Conservation (phyloP, 1,140 invertebrate species). For the Camponotus pennsylvanicus region DNA sequence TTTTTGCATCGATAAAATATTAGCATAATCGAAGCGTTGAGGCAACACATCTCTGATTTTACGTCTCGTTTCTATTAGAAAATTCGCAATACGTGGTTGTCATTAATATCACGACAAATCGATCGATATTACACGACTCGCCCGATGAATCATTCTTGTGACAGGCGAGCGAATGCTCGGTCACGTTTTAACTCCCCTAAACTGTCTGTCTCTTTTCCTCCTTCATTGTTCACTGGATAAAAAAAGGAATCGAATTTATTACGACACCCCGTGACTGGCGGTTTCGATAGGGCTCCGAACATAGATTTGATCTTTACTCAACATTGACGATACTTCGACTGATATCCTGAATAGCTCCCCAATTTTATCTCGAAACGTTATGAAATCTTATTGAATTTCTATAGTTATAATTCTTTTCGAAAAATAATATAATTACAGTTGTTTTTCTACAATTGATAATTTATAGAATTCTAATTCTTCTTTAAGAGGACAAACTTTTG, state of each 20-base stretch:
- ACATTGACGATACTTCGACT: conserved; percentile 1
- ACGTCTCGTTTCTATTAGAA: background rate
- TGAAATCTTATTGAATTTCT: background rate
- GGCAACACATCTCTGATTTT: conserved; percentile 6
- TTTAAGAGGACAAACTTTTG: background rate
- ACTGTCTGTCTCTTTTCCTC: background rate
- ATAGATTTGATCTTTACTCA: conserved; percentile 41
- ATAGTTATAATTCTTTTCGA: background rate
- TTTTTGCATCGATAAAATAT: background rate
- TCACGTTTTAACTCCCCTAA: conserved; percentile 74
- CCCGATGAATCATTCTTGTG: conserved; percentile 77
- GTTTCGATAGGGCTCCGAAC: conserved; percentile 42
- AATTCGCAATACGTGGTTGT: conserved; percentile 60
- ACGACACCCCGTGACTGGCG: conserved; percentile 63
- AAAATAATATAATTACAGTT: background rate
- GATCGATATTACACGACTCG: conserved; percentile 70
- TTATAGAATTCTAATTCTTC: background rate
- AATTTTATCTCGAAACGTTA: background rate
- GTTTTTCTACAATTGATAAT: background rate
- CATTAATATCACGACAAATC: conserved; percentile 76
- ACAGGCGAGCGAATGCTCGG: conserved; percentile 69
- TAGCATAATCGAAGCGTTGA: background rate
- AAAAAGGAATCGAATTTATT: conserved; percentile 70
- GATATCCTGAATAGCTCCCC: conserved; percentile 1
- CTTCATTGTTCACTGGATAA: conserved; percentile 57